Conservation (phyloP, 2,888 invertebrate genomes). For the Drosophila nr. fundita region DNA sequence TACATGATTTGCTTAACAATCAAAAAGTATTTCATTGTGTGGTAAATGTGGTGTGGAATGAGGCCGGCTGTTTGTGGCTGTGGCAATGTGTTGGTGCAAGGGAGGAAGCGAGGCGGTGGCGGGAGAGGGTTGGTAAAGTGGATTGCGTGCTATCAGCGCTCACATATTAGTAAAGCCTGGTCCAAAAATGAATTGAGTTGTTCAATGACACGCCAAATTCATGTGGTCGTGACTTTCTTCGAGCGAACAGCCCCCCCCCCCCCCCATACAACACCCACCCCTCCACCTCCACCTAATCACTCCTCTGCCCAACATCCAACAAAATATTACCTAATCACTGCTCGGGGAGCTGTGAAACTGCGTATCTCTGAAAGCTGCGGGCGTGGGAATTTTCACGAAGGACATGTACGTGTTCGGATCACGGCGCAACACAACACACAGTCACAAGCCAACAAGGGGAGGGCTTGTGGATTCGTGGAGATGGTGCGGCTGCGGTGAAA, state of each 20-base stretch:
- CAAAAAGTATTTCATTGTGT: constrained; percentile 49
- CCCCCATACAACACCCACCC: background rate
- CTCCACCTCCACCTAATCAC: background rate
- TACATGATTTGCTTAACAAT: constrained; percentile 76
- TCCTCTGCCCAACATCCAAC: background rate
- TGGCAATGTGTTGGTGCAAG: background rate
- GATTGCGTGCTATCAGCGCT: constrained; percentile 30
- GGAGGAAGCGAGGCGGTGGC: background rate
- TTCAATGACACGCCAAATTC: constrained; percentile 71
- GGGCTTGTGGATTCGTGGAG: background rate
- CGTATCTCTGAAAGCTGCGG: constrained; percentile 13
- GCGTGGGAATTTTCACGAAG: constrained; percentile 49
- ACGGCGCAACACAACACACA: background rate
- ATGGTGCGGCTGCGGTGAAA: constrained; percentile 48
- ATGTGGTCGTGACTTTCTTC: constrained; percentile 43
- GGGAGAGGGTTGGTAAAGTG: constrained; percentile 7
- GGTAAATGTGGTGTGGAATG: background rate
- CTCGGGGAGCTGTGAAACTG: constrained; percentile 46
- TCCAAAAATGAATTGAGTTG: constrained; percentile 60
- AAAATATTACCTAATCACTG: constrained; percentile 77
- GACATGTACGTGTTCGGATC: constrained; percentile 49
- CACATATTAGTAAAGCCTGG: constrained; percentile 29
- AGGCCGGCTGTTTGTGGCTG: background rate
- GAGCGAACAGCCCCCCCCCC: constrained; percentile 2
- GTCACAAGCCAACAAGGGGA: background rate